phyloP scores from a whole-genome alignment of 1,140 invertebrate species.

The Heliconius himera region DNA sequence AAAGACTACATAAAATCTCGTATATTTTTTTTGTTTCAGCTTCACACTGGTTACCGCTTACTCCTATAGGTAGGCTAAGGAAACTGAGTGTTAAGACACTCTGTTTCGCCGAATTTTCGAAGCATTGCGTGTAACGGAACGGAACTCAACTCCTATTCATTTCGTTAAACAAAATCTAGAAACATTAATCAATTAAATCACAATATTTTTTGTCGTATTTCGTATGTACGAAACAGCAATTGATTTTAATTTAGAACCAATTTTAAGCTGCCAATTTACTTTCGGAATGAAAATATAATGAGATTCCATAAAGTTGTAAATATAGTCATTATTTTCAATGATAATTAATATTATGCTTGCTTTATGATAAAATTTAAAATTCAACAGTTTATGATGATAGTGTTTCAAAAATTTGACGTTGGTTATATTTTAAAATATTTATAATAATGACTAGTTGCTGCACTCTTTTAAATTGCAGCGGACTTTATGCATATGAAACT shows the following conservation, averaged over 20 bases:
- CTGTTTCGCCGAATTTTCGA: too few species aligned
- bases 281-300: constrained; percentile 7
- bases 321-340: constrained; percentile 7
- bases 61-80: too few species aligned
- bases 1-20: too few species aligned
- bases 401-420: not conserved
- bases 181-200: not conserved
- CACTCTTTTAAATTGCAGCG: too few species aligned
- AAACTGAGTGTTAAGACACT: too few species aligned
- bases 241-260: constrained; percentile 13
- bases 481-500: too few species aligned
- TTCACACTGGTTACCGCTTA: too few species aligned
- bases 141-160: not conserved
- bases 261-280: not conserved
- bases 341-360: constrained; percentile 2
- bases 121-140: too few species aligned
- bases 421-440: not conserved
- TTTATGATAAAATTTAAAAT: not conserved
- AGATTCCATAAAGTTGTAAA: not conserved
- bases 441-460: not conserved
- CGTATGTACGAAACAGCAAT: not conserved
- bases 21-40: too few species aligned
- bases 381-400: not conserved
- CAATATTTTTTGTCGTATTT: not conserved
- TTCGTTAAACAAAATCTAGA: not conserved